A percentile compares a stretch with the other conserved stretches of the same genome.
phyloP scores from a whole-genome alignment of 2,113 vertebrate species.

The Scolopax mira region DNA sequence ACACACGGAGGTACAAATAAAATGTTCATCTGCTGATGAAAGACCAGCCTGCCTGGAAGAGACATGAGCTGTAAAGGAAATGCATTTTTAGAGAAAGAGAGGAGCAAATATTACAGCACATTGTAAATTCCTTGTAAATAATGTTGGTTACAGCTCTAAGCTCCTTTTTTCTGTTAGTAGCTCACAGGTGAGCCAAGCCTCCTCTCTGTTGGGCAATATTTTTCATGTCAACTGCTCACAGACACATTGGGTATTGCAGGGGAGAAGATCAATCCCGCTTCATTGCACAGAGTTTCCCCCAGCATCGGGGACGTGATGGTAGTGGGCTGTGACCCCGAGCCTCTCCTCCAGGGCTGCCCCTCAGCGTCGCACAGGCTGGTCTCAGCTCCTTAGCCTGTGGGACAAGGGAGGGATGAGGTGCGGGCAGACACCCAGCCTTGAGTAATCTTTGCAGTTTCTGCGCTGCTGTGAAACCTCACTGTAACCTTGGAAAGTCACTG shows the following conservation, averaged over 20 bases:
- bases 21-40: conserved; percentile 52
- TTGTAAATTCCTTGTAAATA: not conserved
- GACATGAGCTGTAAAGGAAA: conserved; percentile 33
- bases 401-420: not conserved
- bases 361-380: not conserved
- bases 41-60: conserved; percentile 47
- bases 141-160: not conserved
- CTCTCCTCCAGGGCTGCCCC: not conserved
- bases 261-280: not conserved
- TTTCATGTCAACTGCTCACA: not conserved
- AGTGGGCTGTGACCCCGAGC: not conserved
- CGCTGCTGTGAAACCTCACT: not conserved
- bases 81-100: not conserved
- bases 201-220: not conserved
- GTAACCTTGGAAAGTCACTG: not conserved
- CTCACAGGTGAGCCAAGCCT: not conserved
- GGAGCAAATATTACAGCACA: conserved; percentile 16
- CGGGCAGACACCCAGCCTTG: not conserved
- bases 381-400: not conserved
- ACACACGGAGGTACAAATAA: not conserved
- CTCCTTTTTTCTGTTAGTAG: not conserved
- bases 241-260: rapidly evolving
- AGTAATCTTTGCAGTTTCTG: not conserved
- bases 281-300: not conserved
- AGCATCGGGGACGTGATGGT: rapidly evolving